Conservation (phyloP, 2,888 invertebrate genomes). For the Orthonychiurus folsomi region DNA sequence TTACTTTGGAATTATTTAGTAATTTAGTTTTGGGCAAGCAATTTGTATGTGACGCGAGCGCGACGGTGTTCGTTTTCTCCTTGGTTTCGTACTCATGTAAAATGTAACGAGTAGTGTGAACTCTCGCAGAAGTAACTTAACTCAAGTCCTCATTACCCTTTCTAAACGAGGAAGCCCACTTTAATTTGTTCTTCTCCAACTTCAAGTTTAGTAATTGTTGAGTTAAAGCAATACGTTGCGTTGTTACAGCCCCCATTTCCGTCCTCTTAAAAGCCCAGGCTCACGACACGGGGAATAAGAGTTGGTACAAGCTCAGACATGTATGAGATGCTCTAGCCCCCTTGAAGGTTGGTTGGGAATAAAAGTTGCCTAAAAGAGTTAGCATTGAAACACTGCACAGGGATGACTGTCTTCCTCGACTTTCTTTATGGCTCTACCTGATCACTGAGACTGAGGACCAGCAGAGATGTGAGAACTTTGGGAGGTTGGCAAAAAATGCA, state of each 20-base stretch:
- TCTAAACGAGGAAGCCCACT: background rate
- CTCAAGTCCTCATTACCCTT: background rate
- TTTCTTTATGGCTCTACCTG: too few relatives aligned
- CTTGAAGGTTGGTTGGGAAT: background rate
- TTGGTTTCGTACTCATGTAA: background rate
- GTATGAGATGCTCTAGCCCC: background rate
- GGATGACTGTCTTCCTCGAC: too few relatives aligned
- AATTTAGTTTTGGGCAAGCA: background rate
- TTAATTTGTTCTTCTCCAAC: background rate
- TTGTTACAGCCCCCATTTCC: too few relatives aligned
- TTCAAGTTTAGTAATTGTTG: conserved; percentile 1
- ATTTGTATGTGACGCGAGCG: too few relatives aligned
- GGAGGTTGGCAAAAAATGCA: too few relatives aligned
- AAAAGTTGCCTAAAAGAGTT: background rate
- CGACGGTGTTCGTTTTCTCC: background rate
- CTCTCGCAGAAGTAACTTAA: background rate
- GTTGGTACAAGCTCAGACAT: background rate
- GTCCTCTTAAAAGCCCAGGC: too few relatives aligned
- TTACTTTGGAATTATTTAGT: background rate
- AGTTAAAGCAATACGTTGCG: background rate
- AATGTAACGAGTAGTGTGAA: background rate
- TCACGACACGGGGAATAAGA: background rate
- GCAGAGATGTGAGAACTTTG: too few relatives aligned
- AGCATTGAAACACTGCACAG: too few relatives aligned
- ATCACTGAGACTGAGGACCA: background rate